phyloP scores from a whole-genome alignment of 2,113 vertebrate species.

The Lontra canadensis region DNA sequence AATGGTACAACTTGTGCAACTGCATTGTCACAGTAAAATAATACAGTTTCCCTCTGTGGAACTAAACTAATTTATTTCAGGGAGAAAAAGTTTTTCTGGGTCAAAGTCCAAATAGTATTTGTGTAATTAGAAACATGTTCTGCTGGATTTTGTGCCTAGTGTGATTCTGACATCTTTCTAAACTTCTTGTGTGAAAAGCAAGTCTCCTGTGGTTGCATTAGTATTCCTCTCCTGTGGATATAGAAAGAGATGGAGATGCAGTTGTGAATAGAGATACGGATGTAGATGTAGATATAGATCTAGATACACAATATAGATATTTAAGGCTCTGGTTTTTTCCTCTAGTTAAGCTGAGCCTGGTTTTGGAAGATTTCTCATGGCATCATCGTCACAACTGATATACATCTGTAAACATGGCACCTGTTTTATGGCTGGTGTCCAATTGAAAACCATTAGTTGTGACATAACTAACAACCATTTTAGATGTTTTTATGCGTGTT shows the following conservation, averaged over 20 bases:
- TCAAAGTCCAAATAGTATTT: neutral
- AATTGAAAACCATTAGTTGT: neutral
- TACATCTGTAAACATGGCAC: neutral
- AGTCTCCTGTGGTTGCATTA: neutral
- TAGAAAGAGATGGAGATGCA: too few species aligned
- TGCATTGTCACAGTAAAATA: neutral
- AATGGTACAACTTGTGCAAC: neutral
- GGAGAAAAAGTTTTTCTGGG: neutral
- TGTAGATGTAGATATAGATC: neutral
- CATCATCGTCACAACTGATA: neutral
- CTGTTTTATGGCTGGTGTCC: neutral
- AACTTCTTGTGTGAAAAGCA: neutral
- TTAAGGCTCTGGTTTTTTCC: neutral
- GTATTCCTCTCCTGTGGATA: neutral
- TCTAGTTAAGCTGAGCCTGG: neutral
- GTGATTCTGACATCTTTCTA: neutral
- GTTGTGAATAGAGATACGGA: neutral
- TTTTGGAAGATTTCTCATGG: neutral
- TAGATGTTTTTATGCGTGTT: neutral
- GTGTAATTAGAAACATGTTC: neutral
- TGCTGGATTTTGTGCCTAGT: neutral
- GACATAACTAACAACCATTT: neutral
- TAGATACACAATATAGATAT: neutral
- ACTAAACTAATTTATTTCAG: neutral
- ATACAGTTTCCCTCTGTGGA: neutral